phyloP scores from a whole-genome alignment of 23 tunicate species.

The Diplosoma virens region DNA sequence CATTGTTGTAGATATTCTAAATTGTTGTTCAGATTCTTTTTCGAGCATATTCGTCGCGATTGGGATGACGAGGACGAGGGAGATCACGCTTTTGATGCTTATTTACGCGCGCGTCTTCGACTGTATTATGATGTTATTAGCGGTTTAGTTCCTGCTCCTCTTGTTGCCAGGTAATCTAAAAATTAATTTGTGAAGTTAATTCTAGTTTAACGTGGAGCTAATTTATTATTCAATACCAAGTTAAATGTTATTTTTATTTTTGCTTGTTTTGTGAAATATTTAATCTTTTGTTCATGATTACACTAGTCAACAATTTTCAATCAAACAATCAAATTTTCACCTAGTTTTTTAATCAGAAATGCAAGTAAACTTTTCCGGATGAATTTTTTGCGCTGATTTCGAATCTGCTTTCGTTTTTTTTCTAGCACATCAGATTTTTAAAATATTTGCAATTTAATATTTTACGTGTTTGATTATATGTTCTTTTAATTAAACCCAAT shows the following conservation, averaged over 20 bases:
- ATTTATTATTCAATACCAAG: too few relatives aligned
- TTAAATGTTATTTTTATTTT: too few relatives aligned
- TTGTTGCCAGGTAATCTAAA: conserved; percentile 50
- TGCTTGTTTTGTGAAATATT: neutral
- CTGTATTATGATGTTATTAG: conserved; percentile 72
- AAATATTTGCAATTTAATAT: too few relatives aligned
- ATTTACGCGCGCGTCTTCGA: conserved; percentile 69
- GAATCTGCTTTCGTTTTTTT: too few relatives aligned
- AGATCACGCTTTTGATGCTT: conserved; percentile 83
- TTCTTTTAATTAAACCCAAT: too few relatives aligned
- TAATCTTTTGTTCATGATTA: neutral
- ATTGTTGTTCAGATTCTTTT: conserved; percentile 62
- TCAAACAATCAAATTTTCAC: neutral
- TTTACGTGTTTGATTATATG: too few relatives aligned
- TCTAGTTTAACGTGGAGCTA: neutral
- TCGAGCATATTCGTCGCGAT: conserved; percentile 77
- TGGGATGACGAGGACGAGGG: conserved; percentile 98
- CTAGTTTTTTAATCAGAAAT: too few relatives aligned
- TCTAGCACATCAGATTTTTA: too few relatives aligned
- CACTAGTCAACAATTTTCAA: neutral
- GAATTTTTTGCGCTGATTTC: too few relatives aligned
- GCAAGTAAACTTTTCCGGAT: too few relatives aligned
- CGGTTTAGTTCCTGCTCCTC: conserved; percentile 76
- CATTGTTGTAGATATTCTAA: too few relatives aligned
- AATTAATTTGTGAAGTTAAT: neutral